Conservation (phyloP, 2,797 vertebrate genomes). For the Cuculus canorus region DNA sequence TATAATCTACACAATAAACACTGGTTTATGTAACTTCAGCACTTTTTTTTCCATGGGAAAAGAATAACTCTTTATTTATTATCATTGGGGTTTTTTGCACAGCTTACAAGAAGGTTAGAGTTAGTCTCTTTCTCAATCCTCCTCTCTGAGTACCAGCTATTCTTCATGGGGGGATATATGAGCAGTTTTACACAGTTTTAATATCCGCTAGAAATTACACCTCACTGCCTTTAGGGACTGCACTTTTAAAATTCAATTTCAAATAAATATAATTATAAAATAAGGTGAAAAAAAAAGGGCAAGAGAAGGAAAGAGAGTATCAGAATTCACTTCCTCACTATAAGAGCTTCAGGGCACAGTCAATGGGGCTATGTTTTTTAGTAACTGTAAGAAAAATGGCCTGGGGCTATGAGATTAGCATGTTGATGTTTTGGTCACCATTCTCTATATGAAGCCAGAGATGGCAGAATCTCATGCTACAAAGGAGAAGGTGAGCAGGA, state of each 20-base stretch:
- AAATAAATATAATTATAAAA: constrained; percentile 77
- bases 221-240: constrained; percentile 67
- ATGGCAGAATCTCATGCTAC: not conserved
- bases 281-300: not conserved
- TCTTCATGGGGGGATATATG: constrained; percentile 58
- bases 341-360: constrained; percentile 51
- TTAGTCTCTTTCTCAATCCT: constrained; percentile 3
- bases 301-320: not conserved
- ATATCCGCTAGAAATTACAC: constrained; percentile 77
- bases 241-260: constrained; percentile 78
- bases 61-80: constrained; percentile 15
- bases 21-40: not conserved
- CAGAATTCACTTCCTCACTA: constrained; percentile 30
- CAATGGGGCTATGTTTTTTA: constrained; percentile 10
- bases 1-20: not conserved
- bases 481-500: not conserved
- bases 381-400: constrained; percentile 34
- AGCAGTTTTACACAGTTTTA: constrained; percentile 72
- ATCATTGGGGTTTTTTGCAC: not conserved
- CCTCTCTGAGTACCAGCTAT: constrained; percentile 55
- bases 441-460: not conserved
- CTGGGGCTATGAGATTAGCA: constrained; percentile 16
- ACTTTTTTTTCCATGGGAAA: not conserved
- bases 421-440: constrained; percentile 59
- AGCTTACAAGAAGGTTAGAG: constrained; percentile 18